Conservation (phyloP, 1,140 invertebrate genomes). For the Manduca sexta region DNA sequence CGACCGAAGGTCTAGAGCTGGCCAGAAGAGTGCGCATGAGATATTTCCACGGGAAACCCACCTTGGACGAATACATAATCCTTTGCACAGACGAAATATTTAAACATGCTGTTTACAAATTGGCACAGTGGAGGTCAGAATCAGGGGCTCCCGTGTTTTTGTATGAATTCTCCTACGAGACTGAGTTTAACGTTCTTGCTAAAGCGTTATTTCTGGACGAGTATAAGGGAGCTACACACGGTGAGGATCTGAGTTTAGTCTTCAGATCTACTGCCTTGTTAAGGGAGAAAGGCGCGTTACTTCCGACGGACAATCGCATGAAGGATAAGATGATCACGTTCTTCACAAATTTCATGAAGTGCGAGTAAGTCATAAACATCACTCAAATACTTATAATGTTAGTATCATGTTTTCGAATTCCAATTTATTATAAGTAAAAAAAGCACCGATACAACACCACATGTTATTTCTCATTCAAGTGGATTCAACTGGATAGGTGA, state of each 20-base stretch:
- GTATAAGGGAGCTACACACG: constrained; percentile 14
- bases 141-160: constrained; percentile 13
- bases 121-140: constrained; percentile 13
- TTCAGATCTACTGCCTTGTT: not conserved
- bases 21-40: not conserved
- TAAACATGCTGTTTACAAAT: constrained; percentile 19
- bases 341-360: constrained; percentile 1
- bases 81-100: constrained; percentile 13
- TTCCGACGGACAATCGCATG: not conserved
- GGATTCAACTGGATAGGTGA: too few species aligned
- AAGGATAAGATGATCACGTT: not conserved
- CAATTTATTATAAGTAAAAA: too few species aligned
- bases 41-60: constrained; percentile 18
- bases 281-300: not conserved
- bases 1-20: not conserved
- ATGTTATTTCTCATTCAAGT: too few species aligned
- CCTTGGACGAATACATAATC: constrained; percentile 15
- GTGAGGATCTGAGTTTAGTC: constrained; percentile 20
- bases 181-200: constrained; percentile 11
- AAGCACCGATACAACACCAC: too few species aligned
- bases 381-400: too few species aligned
- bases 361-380: constrained; percentile 5
- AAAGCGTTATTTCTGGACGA: constrained; percentile 1
- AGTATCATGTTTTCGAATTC: too few species aligned
- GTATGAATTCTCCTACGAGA: constrained; percentile 23